Evolutionary conservation across 2,797 vertebrate species (phyloP).

Genomic region (Chrysocyon brachyurus): DNA sequence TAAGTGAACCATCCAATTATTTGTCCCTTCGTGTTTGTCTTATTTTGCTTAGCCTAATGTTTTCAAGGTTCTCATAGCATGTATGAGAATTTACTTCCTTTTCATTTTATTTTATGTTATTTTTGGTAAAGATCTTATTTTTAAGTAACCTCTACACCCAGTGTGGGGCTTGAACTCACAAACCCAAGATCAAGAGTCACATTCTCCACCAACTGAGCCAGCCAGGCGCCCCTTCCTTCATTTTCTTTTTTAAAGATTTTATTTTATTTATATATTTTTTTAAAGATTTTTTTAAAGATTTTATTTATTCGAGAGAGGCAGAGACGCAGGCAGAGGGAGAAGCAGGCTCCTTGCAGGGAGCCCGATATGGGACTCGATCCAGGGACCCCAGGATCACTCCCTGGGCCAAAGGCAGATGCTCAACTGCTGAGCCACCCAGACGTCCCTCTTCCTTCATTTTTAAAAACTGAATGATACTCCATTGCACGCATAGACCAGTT

Average conservation of each 20-base stretch:
- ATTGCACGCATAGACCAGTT: neutral
- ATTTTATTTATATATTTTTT: too few relatives aligned
- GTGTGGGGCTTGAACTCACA: neutral
- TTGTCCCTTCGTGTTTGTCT: neutral
- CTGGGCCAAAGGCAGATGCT: too few relatives aligned
- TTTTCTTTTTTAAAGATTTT: neutral
- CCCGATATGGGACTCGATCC: too few relatives aligned
- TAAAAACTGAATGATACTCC: neutral
- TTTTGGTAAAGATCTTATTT: neutral
- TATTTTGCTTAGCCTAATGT: neutral
- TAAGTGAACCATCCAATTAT: neutral
- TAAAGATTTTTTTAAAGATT: too few relatives aligned
- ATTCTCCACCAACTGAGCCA: neutral
- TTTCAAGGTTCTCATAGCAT: neutral
- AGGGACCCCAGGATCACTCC: too few relatives aligned
- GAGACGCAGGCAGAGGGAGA: too few relatives aligned
- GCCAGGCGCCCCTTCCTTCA: neutral
- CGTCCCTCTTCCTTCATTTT: neutral
- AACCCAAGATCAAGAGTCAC: neutral
- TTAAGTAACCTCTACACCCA: neutral
- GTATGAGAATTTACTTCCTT: slow-evolving; percentile 12
- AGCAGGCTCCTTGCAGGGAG: too few relatives aligned
- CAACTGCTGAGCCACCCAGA: too few relatives aligned
- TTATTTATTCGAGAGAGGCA: too few relatives aligned
- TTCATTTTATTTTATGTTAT: neutral